Conservation (phyloP, 2,797 vertebrate genomes). For the Protosalanx chinensis region DNA sequence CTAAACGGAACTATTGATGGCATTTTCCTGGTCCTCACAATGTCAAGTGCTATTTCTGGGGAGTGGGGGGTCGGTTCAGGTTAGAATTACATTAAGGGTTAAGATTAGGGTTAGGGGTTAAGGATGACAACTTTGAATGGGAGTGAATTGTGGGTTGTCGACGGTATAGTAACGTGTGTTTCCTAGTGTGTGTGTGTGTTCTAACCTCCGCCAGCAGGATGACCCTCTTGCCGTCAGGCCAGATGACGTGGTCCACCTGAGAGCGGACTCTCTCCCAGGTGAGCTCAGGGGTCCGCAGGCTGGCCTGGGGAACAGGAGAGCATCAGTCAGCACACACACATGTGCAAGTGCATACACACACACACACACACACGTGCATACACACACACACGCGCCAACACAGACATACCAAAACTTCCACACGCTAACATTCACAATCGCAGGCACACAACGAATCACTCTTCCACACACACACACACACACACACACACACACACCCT, state of each 20-base stretch:
- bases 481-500: too few relatives aligned
- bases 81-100: background rate
- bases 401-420: too few relatives aligned
- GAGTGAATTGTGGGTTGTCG: background rate
- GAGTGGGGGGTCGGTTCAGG: too few relatives aligned
- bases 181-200: background rate
- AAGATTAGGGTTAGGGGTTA: background rate
- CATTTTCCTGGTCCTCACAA: too few relatives aligned
- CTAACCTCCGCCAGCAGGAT: constrained; percentile 91
- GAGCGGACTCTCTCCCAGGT: constrained; percentile 94
- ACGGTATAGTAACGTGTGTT: background rate
- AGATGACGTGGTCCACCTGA: constrained; percentile 93
- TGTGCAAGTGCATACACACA: too few relatives aligned
- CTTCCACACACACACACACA: too few relatives aligned
- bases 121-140: background rate
- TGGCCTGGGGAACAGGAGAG: constrained; percentile 70
- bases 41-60: too few relatives aligned
- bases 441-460: too few relatives aligned
- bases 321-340: background rate
- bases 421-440: too few relatives aligned
- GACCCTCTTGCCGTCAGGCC: constrained; percentile 91
- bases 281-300: constrained; percentile 89
- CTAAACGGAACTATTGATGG: too few relatives aligned
- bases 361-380: background rate
- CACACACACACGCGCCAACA: background rate